These are phyloP conservation scores for Colletes collaris DNA, from an alignment of 2,888 invertebrate genomes.

Conservation along the genomic window DNA sequence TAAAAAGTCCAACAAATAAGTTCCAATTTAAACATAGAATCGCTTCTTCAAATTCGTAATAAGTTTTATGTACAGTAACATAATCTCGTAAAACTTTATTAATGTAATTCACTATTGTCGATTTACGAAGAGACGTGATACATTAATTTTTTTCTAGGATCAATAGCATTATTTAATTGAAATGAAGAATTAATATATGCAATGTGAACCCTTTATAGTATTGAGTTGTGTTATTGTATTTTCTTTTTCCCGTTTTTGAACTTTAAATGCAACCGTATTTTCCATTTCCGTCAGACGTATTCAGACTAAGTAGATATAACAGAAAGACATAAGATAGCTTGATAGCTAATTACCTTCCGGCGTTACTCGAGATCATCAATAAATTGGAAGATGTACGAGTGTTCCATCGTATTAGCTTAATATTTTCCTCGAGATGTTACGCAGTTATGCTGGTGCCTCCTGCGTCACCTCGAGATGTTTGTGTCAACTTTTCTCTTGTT, in stretches of 20 bases:
- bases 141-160: too few species aligned
- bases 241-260: not conserved
- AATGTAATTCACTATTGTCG: too few species aligned
- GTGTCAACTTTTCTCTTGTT: constrained; percentile 4
- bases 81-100: too few species aligned
- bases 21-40: too few species aligned
- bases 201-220: not conserved
- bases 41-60: too few species aligned
- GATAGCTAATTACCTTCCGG: constrained; percentile 76
- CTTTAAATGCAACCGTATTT: constrained; percentile 56
- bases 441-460: constrained; percentile 1
- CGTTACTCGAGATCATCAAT: constrained; percentile 64
- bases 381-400: constrained; percentile 69
- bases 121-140: too few species aligned
- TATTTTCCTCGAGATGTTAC: constrained; percentile 56
- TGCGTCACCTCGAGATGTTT: constrained; percentile 2
- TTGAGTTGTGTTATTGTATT: not conserved
- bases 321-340: constrained; percentile 70
- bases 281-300: constrained; percentile 74
- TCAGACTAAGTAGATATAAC: constrained; percentile 58
- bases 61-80: too few species aligned
- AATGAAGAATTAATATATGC: too few species aligned
- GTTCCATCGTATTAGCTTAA: constrained; percentile 65
- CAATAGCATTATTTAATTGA: too few species aligned
- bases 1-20: too few species aligned